Conservation (phyloP, 2,797 vertebrate species). For the Siniperca undulata region DNA sequence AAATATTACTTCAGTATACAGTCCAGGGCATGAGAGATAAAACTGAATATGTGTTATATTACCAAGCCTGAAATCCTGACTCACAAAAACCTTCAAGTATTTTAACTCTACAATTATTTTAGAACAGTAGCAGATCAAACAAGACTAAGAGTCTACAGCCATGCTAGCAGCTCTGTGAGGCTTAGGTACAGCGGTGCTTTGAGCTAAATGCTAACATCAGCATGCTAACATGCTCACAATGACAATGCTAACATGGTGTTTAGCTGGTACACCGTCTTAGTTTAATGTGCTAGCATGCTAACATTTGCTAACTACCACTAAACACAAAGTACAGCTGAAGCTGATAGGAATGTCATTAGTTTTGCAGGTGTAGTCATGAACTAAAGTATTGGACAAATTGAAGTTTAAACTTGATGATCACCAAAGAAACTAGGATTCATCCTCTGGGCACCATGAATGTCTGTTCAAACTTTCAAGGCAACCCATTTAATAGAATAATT, state of each 20-base stretch:
- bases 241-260: constrained; percentile 19
- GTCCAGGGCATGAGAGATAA: background rate
- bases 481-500: background rate
- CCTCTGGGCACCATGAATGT: background rate
- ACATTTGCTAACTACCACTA: background rate
- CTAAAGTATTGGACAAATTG: background rate
- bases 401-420: background rate
- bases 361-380: background rate
- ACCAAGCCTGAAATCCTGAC: background rate
- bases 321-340: too few relatives aligned
- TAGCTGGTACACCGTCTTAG: background rate
- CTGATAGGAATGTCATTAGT: background rate
- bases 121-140: background rate
- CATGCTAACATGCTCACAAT: background rate
- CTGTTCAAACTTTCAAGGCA: background rate
- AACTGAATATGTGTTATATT: background rate
- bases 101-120: background rate
- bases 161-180: background rate
- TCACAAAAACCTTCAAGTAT: background rate
- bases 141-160: background rate
- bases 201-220: background rate
- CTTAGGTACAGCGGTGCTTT: background rate
- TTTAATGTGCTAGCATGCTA: background rate
- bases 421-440: background rate
- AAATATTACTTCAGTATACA: constrained; percentile 14